Conservation (phyloP, 2,113 vertebrate genomes). For the Penelope pileata region DNA sequence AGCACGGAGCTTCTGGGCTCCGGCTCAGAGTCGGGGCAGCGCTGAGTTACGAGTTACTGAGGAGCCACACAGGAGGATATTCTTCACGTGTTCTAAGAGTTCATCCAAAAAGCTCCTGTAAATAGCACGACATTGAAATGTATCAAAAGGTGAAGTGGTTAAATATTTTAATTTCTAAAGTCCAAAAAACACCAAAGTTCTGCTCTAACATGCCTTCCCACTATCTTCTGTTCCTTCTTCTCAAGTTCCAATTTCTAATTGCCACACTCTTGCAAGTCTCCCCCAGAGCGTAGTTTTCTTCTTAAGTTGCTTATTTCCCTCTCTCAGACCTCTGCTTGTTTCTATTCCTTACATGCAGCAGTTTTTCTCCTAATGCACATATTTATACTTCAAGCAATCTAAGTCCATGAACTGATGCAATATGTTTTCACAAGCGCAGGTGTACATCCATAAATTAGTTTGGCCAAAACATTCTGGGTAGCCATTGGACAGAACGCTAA, state of each 20-base stretch:
- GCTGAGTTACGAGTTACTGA: not conserved
- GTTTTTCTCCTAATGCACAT: constrained; percentile 8
- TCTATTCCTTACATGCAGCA: not conserved
- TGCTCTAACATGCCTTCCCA: constrained; percentile 28
- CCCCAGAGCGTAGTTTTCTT: not conserved
- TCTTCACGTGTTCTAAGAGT: not conserved
- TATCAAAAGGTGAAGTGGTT: constrained; percentile 30
- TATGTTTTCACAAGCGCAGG: not conserved
- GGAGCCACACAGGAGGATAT: not conserved
- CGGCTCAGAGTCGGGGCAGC: not conserved
- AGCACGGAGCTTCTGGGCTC: rapidly evolving
- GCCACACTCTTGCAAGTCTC: constrained; percentile 11
- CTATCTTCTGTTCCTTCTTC: constrained; percentile 54
- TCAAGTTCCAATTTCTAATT: constrained; percentile 64
- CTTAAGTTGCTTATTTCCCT: constrained; percentile 41
- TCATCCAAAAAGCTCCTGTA: not conserved
- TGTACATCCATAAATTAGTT: not conserved
- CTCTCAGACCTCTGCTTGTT: constrained; percentile 43
- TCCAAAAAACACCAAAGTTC: constrained; percentile 45
- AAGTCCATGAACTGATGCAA: not conserved
- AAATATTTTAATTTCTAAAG: constrained; percentile 42
- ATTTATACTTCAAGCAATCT: not conserved
- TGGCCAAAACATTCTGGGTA: not conserved
- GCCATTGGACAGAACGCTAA: not conserved
- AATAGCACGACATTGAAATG: not conserved